These are phyloP conservation scores for Rhadina sibilatrix DNA, from an alignment of 2,113 vertebrate genomes.

Conservation along the genomic window DNA sequence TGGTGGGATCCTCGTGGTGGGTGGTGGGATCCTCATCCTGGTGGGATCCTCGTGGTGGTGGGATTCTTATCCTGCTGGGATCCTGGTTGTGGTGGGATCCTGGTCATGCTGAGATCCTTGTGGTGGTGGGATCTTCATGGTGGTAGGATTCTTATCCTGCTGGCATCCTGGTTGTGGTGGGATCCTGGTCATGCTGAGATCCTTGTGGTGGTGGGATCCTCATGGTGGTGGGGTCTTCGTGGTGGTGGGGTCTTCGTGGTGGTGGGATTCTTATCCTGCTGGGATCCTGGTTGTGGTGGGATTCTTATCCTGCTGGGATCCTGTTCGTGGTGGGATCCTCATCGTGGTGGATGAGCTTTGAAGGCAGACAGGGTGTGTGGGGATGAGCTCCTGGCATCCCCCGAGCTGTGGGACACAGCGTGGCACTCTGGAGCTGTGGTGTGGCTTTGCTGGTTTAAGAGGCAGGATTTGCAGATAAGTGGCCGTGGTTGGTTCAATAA, in stretches of 20 bases:
- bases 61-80: accelerated
- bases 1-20: neutral
- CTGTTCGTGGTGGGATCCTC: accelerated
- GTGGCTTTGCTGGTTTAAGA: neutral
- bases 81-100: accelerated
- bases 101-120: accelerated
- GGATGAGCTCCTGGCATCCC: neutral
- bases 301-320: neutral
- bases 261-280: accelerated
- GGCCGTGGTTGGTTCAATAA: neutral
- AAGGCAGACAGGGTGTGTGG: neutral
- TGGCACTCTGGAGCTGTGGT: neutral
- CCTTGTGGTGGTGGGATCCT: neutral
- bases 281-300: accelerated
- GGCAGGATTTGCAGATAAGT: neutral
- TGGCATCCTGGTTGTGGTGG: neutral
- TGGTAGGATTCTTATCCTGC: accelerated
- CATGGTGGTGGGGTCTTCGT: too few species aligned
- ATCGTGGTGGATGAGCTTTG: accelerated
- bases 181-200: neutral
- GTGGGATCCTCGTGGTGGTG: accelerated
- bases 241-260: accelerated
- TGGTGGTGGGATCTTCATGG: neutral
- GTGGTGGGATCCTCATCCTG: too few species aligned
- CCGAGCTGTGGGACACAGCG: accelerated